These are phyloP conservation scores for Charina bottae DNA, from an alignment of 2,113 vertebrate species.

Conservation along the genomic window DNA sequence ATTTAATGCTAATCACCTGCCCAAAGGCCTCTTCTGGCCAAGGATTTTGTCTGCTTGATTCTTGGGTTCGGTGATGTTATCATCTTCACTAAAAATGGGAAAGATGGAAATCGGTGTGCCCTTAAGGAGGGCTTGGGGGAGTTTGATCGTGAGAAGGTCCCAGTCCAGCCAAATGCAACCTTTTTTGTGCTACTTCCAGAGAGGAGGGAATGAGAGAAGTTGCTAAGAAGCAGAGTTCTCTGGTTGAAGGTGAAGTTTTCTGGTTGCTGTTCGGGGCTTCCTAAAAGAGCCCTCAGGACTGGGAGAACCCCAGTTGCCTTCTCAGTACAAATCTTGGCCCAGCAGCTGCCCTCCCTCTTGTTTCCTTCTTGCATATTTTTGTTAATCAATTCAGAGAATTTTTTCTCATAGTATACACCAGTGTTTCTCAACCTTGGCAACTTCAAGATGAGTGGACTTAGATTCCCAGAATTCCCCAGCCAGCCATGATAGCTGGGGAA, in stretches of 20 bases:
- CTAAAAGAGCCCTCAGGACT: background rate
- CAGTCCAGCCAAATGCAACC: background rate
- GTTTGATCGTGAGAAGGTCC: background rate
- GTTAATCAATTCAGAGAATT: background rate
- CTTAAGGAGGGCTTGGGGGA: too few species aligned
- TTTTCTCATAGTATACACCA: background rate
- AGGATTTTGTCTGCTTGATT: background rate
- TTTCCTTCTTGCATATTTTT: background rate
- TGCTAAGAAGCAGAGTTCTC: background rate
- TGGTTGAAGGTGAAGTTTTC: background rate
- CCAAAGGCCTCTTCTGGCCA: background rate
- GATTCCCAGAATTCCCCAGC: too few species aligned
- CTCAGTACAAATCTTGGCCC: background rate
- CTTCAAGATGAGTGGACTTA: too few species aligned
- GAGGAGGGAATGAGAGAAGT: background rate
- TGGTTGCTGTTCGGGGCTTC: background rate
- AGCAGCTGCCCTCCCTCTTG: background rate
- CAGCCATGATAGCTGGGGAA: too few species aligned
- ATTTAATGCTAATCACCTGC: slow-evolving; percentile 13
- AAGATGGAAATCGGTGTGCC: background rate
- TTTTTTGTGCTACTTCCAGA: background rate
- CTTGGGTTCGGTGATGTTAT: background rate
- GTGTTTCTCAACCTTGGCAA: too few species aligned
- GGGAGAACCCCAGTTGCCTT: background rate
- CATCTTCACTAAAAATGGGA: background rate